Base-by-base conservation (phyloP, 2,888 invertebrate genomes). In the Apamea anceps region DNA sequence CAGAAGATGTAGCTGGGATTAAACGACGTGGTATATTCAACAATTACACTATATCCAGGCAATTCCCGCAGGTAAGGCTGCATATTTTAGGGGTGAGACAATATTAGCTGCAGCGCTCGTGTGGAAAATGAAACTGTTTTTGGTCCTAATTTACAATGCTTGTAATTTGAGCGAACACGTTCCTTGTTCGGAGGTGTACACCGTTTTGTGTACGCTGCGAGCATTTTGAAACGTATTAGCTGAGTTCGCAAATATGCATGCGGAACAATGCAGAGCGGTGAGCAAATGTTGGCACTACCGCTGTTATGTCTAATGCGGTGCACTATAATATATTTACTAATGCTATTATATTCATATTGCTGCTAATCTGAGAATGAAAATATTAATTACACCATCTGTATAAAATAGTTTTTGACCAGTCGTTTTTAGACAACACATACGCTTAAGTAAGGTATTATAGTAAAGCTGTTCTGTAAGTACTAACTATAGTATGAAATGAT, bases 91-190 rank as follows among this genome's bases (percentile, higher is more conserved):
- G 91, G 93, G 93, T 93, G 95, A 96, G 96, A 96, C 96, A 95
- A 96, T 96, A 96, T 96, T 96, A 96, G 96, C 94, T 94, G 94
- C 94, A 94, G 97, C 97, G 96, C 97, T 97, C 97, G 97, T 96
- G 97, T 96, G 97, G 97, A 97, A 97, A 96, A 96, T 94, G 95
- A 95, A 95, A 95, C 96, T 94, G 96, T 95, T 96, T 96, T 96
- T 95, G 95, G 95, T 94, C 91, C 93, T 96, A 96, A 96, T 96
- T 96, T 96, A 96, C 94, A 94, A 93, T 93, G 94, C 92, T 92
- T 93, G 94, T 95, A 94, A 95, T 94, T 95, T 92, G 93, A 90
- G 92, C 92, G 94, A 93, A 93, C 95, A 92, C 91, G 94, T 92
- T 93, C 93, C 90, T 90, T 91, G 92, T 92, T 91, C 91, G 89